These are phyloP conservation scores for Tetranychus piercei DNA, from an alignment of 2,888 invertebrate genomes.

Conservation along the genomic window DNA sequence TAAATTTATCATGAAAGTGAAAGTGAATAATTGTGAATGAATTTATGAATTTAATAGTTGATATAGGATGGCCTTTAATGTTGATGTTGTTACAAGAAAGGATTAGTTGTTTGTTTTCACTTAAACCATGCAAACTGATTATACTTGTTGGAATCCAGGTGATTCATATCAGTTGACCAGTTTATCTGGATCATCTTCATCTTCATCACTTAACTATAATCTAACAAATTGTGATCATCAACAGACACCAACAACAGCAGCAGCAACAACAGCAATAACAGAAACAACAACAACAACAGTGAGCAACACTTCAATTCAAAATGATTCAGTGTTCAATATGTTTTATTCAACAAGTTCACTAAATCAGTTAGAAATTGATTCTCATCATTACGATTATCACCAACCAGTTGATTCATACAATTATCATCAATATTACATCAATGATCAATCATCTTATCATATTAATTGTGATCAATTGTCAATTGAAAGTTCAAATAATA, in stretches of 20 bases:
- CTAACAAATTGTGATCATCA: background rate
- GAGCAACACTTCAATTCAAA: background rate
- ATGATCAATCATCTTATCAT: background rate
- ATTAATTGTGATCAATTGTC: background rate
- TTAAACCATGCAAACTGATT: background rate
- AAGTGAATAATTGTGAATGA: background rate
- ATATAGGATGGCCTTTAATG: too few relatives aligned
- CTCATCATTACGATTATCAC: background rate
- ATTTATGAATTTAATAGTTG: background rate
- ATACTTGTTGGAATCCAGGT: background rate
- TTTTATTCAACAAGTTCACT: too few relatives aligned
- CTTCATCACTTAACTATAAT: background rate
- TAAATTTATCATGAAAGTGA: background rate
- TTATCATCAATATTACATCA: background rate
- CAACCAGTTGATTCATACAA: background rate
- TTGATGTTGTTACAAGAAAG: too few relatives aligned
- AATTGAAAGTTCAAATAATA: slow-evolving; percentile 6
- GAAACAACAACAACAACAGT: background rate
- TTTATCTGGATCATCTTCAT: background rate
- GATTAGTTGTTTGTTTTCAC: too few relatives aligned
- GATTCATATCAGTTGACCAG: background rate
- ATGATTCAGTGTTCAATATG: too few relatives aligned
- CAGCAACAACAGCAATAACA: background rate
- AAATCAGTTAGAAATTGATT: background rate
- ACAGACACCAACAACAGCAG: background rate